Conservation (phyloP, 2,797 vertebrate genomes). For the Podarcis lilfordi region DNA sequence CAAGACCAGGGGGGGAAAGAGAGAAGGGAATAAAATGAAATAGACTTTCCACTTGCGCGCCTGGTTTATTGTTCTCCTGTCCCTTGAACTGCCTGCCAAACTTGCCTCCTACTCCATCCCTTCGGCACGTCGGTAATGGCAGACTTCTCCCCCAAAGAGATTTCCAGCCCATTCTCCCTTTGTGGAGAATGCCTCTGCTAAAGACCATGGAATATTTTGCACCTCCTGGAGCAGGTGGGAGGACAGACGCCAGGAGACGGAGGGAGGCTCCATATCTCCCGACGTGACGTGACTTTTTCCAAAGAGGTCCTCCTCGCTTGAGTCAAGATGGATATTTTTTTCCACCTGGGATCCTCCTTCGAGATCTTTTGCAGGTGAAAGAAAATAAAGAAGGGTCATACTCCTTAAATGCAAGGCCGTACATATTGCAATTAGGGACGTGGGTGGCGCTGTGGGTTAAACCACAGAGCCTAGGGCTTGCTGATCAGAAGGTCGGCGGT, state of each 20-base stretch:
- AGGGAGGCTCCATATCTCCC: background rate
- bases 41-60: background rate
- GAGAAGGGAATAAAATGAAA: background rate
- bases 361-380: background rate
- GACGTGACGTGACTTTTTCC: background rate
- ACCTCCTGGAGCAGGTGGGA: background rate
- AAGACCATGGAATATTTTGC: background rate
- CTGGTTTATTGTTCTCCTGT: background rate
- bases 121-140: background rate
- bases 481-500: too few species aligned
- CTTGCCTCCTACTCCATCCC: background rate
- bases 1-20: too few species aligned
- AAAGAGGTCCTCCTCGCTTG: background rate
- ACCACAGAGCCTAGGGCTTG: too few species aligned
- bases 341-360: background rate
- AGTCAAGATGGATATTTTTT: too few species aligned
- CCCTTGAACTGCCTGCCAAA: background rate
- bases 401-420: background rate
- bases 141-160: background rate
- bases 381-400: background rate
- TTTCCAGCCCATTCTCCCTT: background rate
- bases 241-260: background rate
- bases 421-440: too few species aligned
- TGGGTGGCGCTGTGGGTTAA: too few species aligned
- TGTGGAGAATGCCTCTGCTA: background rate